These are phyloP conservation scores for Epizoanthus scotinus DNA, from an alignment of 92 coral and sea anemone genomes.

Conservation along the genomic window DNA sequence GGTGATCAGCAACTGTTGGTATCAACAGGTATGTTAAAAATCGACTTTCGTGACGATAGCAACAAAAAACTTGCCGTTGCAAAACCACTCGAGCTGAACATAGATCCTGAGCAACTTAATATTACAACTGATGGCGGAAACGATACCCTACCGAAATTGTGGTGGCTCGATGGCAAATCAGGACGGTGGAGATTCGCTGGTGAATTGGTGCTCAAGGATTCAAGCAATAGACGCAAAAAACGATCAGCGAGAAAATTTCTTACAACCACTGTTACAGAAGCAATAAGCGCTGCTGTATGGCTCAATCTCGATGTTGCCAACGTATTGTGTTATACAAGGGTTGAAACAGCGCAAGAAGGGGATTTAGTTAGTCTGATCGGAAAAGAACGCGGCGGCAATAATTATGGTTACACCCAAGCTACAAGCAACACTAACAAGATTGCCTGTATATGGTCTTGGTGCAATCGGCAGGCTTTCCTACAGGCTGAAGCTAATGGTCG, in stretches of 20 bases:
- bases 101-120: slow-evolving; percentile 31
- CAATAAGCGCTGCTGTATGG: neutral
- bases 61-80: slow-evolving; percentile 7
- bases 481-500: too few relatives aligned
- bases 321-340: too few relatives aligned
- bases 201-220: neutral
- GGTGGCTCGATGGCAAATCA: slow-evolving; percentile 43
- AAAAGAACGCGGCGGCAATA: too few relatives aligned
- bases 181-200: slow-evolving; percentile 28
- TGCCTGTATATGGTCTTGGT: too few relatives aligned
- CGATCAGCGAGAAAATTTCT: neutral
- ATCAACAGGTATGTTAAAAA: slow-evolving; percentile 26
- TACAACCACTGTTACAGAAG: neutral
- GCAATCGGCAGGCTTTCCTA: too few relatives aligned
- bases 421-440: too few relatives aligned
- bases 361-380: too few relatives aligned
- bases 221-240: neutral
- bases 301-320: too few relatives aligned
- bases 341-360: too few relatives aligned
- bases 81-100: slow-evolving; percentile 3
- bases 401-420: too few relatives aligned
- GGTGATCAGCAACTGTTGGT: slow-evolving; percentile 41
- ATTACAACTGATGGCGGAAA: slow-evolving; percentile 23
- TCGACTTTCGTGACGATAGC: slow-evolving; percentile 10
- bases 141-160: slow-evolving; percentile 5